Evolutionary conservation across 2,888 invertebrate species (phyloP), one percentile per base, ranked within the genome.

Genomic region (Phanerotoma sp.): DNA sequence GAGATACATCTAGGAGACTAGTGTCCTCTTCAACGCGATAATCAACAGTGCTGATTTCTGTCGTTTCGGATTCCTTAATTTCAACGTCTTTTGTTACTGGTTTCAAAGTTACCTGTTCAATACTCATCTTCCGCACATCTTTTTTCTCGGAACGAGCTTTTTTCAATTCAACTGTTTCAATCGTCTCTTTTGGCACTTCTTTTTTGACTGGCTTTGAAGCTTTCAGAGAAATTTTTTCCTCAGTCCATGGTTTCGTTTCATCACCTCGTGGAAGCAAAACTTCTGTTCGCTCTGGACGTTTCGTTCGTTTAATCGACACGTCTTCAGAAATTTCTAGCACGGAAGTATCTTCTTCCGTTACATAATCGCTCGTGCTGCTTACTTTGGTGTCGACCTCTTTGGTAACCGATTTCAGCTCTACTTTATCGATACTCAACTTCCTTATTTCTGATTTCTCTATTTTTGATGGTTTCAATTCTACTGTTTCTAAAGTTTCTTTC

Each of bases 51-150:
- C 40, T 32, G 78, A 77, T 61, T 83, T 82, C 44, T 9, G 28
- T 40, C 79, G 77, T 62, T 83, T 82, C 44, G 83, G 81, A 58
- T 18, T 40, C 33, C 45, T 66, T 60, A 6, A 38, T 55, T 15
- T 51, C 54, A 13, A 47, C 42, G 7, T 60, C 58, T 30, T 58
- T 53, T 20, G 44, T 44, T 10, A 45, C 37, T 60, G 76, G 75
- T 63, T 84, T 84, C 4, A 85, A 71, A 56, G 75, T 78, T 5
- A 83, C 80, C 61, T 81, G 80, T 73, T 88, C 85, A 3, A 64
- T 10, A 4, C 61, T 60, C 37, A 66, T 64, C 44, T 66, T 66
- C 3, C 51, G 51, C 1, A 58, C 37, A 6, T 66, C 63, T 38
- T 49, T 65, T 25, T 61, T 63, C 35, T 67, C 65, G 28, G 64